Base-by-base conservation (phyloP, 1,140 invertebrate genomes). In the Teleopsis dalmanni region DNA sequence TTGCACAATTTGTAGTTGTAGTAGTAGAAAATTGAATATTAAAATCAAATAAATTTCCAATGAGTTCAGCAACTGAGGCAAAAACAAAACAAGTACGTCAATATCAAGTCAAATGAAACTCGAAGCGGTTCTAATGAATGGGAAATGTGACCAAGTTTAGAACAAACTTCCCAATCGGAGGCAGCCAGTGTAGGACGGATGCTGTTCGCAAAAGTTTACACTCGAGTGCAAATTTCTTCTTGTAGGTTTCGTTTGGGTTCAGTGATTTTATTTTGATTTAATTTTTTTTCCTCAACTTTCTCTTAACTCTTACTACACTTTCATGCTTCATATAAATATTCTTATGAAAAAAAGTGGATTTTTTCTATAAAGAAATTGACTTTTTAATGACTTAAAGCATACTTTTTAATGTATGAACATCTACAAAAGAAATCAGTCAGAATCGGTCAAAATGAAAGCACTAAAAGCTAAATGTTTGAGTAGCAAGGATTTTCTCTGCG, bases 11-110 rank as follows among this genome's bases (percentile, higher is more conserved):
- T n/a, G n/a, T n/a, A n/a, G n/a, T n/a, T n/a, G n/a, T n/a, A n/a
- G n/a, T n/a, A n/a, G n/a, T n/a, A n/a, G n/a, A n/a, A 43, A 31
- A 43, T 43, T 25, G 41, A 43, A 43, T 43, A 43, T 43, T 43
- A 43, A 43, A 43, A 43, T 43, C 27, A 43, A 43, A 43, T 43
- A 43, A 43, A 43, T 43, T 43, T 43, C 41, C 41, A 43, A 43
- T 43, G 41, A 43, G 41, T 43, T 43, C 25, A 42, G 16, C n/a
- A 16, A 43, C 27, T 16, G 18, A n/a, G 7, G 18, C 37, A 40
- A 8, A 40, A 43, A 37, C 19, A 43, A 43, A 18, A 18, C 14
- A 27, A 43, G 31, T 29, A 29, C 26, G 18, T n/a, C 25, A 42
- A 42, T 43, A 27, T 43, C 31, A 19, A 43, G 7, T 43, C 27